phyloP scores from a whole-genome alignment of 2,888 invertebrate genomes.

The Cheilosia variabilis region DNA sequence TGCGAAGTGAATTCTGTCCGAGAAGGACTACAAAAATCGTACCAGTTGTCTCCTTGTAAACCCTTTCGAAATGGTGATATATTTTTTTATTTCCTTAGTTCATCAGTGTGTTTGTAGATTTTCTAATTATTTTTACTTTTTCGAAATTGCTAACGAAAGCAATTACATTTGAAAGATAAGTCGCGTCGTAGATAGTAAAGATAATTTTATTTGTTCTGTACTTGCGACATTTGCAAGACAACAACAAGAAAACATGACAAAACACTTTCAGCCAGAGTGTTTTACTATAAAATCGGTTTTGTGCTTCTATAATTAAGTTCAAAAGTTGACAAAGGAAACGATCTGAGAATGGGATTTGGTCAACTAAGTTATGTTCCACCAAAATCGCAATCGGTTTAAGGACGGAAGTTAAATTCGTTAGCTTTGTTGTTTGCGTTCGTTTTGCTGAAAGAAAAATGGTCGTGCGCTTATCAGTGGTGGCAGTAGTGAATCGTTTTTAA shows the following conservation, averaged over 20 bases:
- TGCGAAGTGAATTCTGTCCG: constrained; percentile 9
- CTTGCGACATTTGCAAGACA: constrained; percentile 22
- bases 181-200: constrained; percentile 51
- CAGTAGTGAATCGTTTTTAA: background rate
- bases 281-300: background rate
- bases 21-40: background rate
- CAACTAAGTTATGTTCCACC: too few relatives aligned
- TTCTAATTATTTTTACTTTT: constrained; percentile 6
- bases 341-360: too few relatives aligned
- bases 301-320: background rate
- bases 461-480: background rate
- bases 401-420: too few relatives aligned
- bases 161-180: constrained; percentile 44
- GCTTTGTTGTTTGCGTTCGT: too few relatives aligned
- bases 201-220: constrained; percentile 63
- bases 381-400: too few relatives aligned
- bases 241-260: constrained; percentile 1
- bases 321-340: too few relatives aligned
- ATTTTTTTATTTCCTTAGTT: background rate
- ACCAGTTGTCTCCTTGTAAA: background rate
- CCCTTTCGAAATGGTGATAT: constrained; percentile 43
- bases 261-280: constrained; percentile 22
- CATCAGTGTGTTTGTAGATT: background rate
- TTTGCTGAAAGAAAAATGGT: background rate
- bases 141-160: constrained; percentile 32